A percentile compares a stretch with the other conserved stretches of the same genome.
Conservation (phyloP, 2,113 vertebrate species). For the Upupa epops region DNA sequence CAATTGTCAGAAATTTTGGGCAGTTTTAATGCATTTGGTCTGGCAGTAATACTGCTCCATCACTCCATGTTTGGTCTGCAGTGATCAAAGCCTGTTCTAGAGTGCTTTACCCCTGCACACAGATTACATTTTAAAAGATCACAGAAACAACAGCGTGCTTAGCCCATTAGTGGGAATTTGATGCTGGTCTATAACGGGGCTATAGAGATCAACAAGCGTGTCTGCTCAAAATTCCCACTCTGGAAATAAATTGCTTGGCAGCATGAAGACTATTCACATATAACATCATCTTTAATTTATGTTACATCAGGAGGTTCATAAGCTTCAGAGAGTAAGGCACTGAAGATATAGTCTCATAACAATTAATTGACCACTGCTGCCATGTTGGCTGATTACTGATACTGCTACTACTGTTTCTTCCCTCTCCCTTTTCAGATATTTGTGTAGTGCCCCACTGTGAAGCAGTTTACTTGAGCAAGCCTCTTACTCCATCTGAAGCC, state of each 20-base stretch:
- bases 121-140: not conserved
- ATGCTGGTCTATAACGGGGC: not conserved
- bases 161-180: not conserved
- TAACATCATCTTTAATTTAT: not conserved
- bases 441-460: not conserved
- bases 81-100: not conserved
- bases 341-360: not conserved
- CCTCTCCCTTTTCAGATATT: not conserved
- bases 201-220: not conserved
- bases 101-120: not conserved
- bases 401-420: not conserved
- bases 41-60: not conserved
- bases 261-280: not conserved
- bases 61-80: not conserved
- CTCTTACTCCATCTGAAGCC: not conserved
- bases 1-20: not conserved
- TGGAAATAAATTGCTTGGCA: not conserved
- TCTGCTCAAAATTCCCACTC: not conserved
- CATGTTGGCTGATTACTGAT: not conserved
- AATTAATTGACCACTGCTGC: slow-evolving; percentile 4
- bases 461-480: not conserved
- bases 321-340: not conserved
- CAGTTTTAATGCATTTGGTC: not conserved
- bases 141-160: not conserved
- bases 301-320: not conserved